A percentile compares a stretch with the other conserved stretches of the same genome.
phyloP scores from a whole-genome alignment of 2,888 invertebrate genomes.

The Dryococelus australis region DNA sequence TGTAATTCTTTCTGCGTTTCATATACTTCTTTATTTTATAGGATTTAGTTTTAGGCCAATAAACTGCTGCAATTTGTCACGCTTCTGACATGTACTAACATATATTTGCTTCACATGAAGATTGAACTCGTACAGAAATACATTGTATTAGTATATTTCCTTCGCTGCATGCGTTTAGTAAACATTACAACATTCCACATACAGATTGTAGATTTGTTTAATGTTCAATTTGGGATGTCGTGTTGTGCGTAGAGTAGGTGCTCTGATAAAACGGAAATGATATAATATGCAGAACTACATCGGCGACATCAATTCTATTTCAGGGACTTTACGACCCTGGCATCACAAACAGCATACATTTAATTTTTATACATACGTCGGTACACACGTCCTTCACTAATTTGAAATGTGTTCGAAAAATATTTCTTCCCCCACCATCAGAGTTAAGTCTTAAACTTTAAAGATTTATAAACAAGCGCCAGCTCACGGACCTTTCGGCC shows the following conservation, averaged over 20 bases:
- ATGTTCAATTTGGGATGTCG: too few relatives aligned
- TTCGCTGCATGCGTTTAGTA: too few relatives aligned
- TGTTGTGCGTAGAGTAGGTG: neutral
- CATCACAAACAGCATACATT: constrained; percentile 23
- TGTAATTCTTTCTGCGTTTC: neutral
- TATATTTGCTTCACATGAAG: constrained; percentile 11
- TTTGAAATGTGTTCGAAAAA: neutral
- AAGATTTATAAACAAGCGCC: constrained; percentile 2
- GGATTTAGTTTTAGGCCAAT: neutral
- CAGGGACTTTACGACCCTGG: neutral
- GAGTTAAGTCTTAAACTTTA: constrained; percentile 17
- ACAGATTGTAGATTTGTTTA: too few relatives aligned
- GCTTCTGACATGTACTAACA: neutral
- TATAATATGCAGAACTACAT: neutral
- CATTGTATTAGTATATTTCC: too few relatives aligned
- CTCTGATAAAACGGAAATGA: neutral
- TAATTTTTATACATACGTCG: neutral
- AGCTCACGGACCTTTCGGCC: too few relatives aligned
- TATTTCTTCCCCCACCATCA: constrained; percentile 11
- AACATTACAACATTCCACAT: too few relatives aligned
- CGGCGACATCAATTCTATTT: constrained; percentile 21
- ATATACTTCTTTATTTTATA: neutral
- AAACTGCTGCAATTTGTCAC: constrained; percentile 26
- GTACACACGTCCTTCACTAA: constrained; percentile 12
- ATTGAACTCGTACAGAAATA: constrained; percentile 12